Conservation (phyloP, 2,888 invertebrate genomes). For the Drosophila limbata region DNA sequence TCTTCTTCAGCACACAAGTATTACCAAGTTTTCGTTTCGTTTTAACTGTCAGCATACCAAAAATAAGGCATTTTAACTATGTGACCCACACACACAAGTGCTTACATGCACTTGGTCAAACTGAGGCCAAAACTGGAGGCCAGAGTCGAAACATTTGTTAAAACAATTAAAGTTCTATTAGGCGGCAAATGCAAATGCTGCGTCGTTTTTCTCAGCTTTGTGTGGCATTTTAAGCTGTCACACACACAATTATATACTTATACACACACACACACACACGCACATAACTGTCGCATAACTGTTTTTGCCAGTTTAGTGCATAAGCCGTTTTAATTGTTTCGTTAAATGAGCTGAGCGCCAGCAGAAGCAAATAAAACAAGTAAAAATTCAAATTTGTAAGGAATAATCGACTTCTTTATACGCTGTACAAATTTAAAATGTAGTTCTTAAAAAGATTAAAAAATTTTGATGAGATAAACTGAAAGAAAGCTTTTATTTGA, state of each 20-base stretch:
- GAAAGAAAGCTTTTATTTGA: neutral
- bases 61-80: conserved; percentile 33
- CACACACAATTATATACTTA: conserved; percentile 7
- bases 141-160: conserved; percentile 21
- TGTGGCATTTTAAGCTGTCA: conserved; percentile 44
- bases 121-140: conserved; percentile 16
- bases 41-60: conserved; percentile 22
- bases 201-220: conserved; percentile 39
- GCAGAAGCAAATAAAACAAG: conserved; percentile 23
- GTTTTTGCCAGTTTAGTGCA: conserved; percentile 71
- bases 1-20: neutral
- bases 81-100: conserved; percentile 12
- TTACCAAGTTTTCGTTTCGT: conserved; percentile 22
- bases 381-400: neutral
- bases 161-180: conserved; percentile 79
- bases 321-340: conserved; percentile 79
- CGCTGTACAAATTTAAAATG: neutral
- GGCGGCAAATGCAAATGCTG: conserved; percentile 73
- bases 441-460: neutral
- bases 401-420: neutral
- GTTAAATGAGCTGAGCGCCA: conserved; percentile 69
- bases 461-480: neutral
- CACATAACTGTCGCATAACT: conserved; percentile 64
- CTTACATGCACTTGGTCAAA: neutral
- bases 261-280: conserved; percentile 15